These are phyloP conservation scores for Melopsittacus undulatus DNA, from an alignment of 2,797 vertebrate genomes.

Conservation along the genomic window DNA sequence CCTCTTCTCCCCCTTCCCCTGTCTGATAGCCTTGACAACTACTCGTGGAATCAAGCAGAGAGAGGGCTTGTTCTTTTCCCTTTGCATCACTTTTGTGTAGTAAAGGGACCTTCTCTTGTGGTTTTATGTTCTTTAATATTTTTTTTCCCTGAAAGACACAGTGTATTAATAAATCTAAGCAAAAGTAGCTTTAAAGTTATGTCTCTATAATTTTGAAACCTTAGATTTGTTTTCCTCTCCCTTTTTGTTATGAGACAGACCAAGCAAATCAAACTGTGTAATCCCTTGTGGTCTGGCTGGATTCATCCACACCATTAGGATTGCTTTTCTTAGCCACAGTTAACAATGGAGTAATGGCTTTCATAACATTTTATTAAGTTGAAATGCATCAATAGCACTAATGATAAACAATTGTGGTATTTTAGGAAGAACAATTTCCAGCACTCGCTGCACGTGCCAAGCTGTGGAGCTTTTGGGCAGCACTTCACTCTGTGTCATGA, in stretches of 20 bases:
- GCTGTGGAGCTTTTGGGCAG: neutral
- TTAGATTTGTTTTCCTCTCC: neutral
- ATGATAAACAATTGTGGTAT: constrained; percentile 46
- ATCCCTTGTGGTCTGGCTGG: constrained; percentile 31
- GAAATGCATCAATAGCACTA: constrained; percentile 35
- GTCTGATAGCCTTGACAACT: neutral
- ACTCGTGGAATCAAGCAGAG: neutral
- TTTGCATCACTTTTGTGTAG: neutral
- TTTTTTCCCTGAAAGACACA: neutral
- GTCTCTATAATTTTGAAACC: neutral
- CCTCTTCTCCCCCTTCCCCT: neutral
- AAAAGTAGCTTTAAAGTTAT: neutral
- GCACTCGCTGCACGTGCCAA: neutral
- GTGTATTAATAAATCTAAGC: neutral
- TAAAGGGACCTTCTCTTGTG: neutral
- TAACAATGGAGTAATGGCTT: constrained; percentile 39
- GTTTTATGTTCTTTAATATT: neutral
- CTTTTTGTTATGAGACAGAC: neutral
- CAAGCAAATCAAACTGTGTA: constrained; percentile 3
- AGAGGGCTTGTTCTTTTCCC: neutral
- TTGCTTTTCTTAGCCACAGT: constrained; percentile 54
- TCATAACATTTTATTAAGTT: constrained; percentile 62
- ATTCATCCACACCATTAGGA: constrained; percentile 35
- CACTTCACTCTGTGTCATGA: neutral
- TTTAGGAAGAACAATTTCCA: constrained; percentile 44